Base-by-base conservation (phyloP, 2,113 vertebrate species). In the Archilochus colubris region DNA sequence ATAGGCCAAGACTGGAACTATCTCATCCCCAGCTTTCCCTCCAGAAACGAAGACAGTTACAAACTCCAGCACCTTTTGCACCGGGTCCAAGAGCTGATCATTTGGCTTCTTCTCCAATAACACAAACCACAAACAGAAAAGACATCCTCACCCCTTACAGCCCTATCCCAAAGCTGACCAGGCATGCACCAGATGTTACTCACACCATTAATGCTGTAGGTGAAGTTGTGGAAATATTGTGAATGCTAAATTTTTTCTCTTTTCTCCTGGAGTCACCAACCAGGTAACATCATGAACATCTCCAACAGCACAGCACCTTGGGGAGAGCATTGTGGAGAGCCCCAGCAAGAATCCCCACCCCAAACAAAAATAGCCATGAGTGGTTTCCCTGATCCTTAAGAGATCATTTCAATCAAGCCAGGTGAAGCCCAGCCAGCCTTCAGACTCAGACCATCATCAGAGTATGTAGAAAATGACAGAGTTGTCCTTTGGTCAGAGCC, bases 111-210 rank as follows among this genome's bases (percentile, higher is more conserved):
- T 20, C 24, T 57, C 63, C 63, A 36, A 3, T 4, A 38, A 70
- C 25, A 64, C 68, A 64, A 43, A 27, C 27, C 28, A 19, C 1
- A 0, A 91, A 69, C 5, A 88, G 46, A 61, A 93, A 51, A 61
- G 28, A 51, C 38, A 44, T 36, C 27, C 44, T 89, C 38, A 33
- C 6, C n/a, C 38, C 33, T 25, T 11, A 31, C 9, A 87, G 33
- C 20, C 48, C 46, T 63, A 43, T 58, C 31, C 27, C 0, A 0
- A 64, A 68, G 70, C 46, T 0, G 0, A 11, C 12, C 2, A 1
- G 54, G 70, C 50, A 72, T 0, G 2, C 13, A 53, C 3, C 64
- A 59, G 53, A 8, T 53, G 19, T 57, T 73, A 54, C 6, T 61
- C 72, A 86, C 63, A 74, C 30, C 2, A 0, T n/a, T 2, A 64